Evolutionary conservation across 2,113 vertebrate genomes (phyloP).

Genomic region (Columbina picui): DNA sequence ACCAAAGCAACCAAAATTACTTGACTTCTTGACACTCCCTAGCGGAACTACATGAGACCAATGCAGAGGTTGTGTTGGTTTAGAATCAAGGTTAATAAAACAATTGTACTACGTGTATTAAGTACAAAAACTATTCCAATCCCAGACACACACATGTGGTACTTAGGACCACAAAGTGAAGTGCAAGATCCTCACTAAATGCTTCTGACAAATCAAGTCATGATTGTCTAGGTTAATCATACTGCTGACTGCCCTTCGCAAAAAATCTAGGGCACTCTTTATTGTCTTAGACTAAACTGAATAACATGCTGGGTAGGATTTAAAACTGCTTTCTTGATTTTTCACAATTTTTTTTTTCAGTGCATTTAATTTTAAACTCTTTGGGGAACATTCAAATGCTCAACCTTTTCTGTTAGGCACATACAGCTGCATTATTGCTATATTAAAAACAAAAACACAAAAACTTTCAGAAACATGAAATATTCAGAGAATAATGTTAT

Average conservation of each 20-base stretch:
- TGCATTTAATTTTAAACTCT: neutral
- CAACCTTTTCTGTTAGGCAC: neutral
- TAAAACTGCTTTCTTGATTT: neutral
- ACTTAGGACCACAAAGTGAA: neutral
- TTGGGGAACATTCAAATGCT: neutral
- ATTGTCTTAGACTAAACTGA: neutral
- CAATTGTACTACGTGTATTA: neutral
- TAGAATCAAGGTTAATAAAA: neutral
- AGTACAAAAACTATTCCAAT: neutral
- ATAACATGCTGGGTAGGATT: neutral
- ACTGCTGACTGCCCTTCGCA: constrained; percentile 7
- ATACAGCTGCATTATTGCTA: neutral
- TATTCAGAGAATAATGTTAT: neutral
- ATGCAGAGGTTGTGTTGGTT: neutral
- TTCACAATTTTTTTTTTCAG: neutral
- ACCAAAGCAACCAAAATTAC: neutral
- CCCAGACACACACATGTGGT: neutral
- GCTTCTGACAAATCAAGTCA: constrained; percentile 35
- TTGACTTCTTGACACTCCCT: neutral
- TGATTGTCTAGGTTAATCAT: constrained; percentile 47
- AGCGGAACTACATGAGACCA: neutral
- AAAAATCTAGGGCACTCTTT: constrained; percentile 13
- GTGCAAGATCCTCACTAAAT: neutral
- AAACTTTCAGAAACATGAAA: neutral
- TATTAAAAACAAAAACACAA: neutral